phyloP scores from a whole-genome alignment of 2,888 invertebrate species.

The Rhorus exstirpatorius region DNA sequence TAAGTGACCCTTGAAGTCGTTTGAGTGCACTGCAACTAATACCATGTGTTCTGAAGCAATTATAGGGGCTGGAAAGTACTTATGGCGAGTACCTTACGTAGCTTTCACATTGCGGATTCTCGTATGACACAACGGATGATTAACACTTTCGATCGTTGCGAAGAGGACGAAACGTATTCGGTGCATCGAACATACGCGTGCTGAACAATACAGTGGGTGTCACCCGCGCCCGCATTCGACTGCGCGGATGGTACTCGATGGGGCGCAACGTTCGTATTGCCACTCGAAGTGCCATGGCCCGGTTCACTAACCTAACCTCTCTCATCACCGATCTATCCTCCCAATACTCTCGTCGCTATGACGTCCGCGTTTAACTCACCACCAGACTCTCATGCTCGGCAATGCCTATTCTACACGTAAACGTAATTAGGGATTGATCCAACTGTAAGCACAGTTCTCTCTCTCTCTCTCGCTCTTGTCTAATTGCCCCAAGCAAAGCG shows the following conservation, averaged over 20 bases:
- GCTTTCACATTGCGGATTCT: neutral
- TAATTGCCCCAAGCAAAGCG: constrained; percentile 75
- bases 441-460: constrained; percentile 75
- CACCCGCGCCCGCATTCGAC: constrained; percentile 39
- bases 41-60: neutral
- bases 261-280: constrained; percentile 75
- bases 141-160: neutral
- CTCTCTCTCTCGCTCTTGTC: constrained; percentile 59
- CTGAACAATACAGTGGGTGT: constrained; percentile 26
- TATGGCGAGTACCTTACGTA: neutral
- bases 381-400: constrained; percentile 65
- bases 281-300: constrained; percentile 75
- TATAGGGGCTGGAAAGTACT: neutral
- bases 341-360: constrained; percentile 69
- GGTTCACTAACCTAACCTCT: constrained; percentile 33
- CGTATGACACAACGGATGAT: neutral
- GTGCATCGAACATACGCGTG: neutral
- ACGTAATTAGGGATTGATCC: constrained; percentile 82
- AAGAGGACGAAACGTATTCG: neutral
- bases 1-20: constrained; percentile 1
- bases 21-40: neutral
- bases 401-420: constrained; percentile 77
- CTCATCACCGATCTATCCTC: constrained; percentile 14
- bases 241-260: constrained; percentile 47
- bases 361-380: constrained; percentile 69